Evolutionary conservation across 2,888 invertebrate genomes (phyloP).

Genomic region (Agrotis segetum): DNA sequence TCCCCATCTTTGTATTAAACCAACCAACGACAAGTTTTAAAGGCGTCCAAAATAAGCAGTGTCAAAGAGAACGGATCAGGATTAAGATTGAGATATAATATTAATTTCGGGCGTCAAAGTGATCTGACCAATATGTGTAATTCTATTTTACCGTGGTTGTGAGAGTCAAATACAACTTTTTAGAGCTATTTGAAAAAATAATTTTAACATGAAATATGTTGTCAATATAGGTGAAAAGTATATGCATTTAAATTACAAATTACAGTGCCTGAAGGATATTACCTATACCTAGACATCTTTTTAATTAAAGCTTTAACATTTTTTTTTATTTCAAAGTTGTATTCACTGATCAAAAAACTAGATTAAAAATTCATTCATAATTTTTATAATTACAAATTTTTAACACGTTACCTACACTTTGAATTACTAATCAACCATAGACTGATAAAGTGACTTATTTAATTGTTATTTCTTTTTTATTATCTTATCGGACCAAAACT

Average conservation of each 20-base stretch:
- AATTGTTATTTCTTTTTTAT: conserved; percentile 22
- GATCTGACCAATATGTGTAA: background rate
- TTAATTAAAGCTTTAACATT: background rate
- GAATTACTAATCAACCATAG: conserved; percentile 23
- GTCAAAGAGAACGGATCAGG: too few species aligned
- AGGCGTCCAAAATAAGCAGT: too few species aligned
- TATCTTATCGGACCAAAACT: conserved; percentile 38
- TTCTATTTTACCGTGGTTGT: background rate
- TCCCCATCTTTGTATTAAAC: too few species aligned
- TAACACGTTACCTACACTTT: background rate
- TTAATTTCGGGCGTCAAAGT: background rate
- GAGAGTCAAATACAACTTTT: background rate
- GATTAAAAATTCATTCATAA: conserved; percentile 6
- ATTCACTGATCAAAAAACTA: background rate
- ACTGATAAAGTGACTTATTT: background rate
- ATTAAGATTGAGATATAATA: too few species aligned
- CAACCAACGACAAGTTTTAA: too few species aligned
- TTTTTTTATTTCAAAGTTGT: background rate
- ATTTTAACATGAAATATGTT: too few species aligned
- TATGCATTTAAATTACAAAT: too few species aligned
- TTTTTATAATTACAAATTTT: background rate
- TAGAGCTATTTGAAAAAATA: too few species aligned
- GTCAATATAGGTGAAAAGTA: too few species aligned
- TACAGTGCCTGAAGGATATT: too few species aligned
- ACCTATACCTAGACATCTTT: too few species aligned